These are phyloP conservation scores for Caenorhabditis briggsae DNA, from an alignment of 1,140 invertebrate genomes.

Conservation along the genomic window DNA sequence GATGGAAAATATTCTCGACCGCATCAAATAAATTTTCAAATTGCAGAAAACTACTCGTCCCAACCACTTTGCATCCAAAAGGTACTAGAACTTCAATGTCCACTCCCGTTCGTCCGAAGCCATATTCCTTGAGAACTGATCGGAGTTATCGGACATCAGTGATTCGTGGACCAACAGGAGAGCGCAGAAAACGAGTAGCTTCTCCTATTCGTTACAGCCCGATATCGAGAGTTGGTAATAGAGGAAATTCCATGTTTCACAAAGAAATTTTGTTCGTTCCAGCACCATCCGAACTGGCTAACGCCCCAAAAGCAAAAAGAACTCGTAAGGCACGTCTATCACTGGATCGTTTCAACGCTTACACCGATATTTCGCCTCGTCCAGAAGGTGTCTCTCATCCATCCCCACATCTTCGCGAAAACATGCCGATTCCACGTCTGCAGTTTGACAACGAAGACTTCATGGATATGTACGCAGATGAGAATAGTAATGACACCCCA, in stretches of 20 bases:
- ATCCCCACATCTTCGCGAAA: not conserved
- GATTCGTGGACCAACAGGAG: not conserved
- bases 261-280: too few species aligned
- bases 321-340: not conserved
- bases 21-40: too few species aligned
- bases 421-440: constrained; percentile 1
- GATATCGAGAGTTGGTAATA: not conserved
- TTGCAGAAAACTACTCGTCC: too few species aligned
- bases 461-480: constrained; percentile 9
- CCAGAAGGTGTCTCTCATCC: not conserved
- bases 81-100: not conserved
- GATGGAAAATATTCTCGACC: too few species aligned
- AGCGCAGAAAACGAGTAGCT: not conserved
- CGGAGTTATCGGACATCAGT: not conserved
- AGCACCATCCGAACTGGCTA: not conserved
- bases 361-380: not conserved
- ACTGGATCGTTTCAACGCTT: not conserved
- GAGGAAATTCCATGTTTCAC: too few species aligned
- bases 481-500: not conserved
- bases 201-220: not conserved
- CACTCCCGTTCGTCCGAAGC: not conserved
- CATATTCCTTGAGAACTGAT: not conserved
- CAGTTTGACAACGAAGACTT: constrained; percentile 13
- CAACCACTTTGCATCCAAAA: too few species aligned
- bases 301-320: not conserved